Conservation (phyloP, 2,797 vertebrate genomes). For the Sebastiscus tertius region DNA sequence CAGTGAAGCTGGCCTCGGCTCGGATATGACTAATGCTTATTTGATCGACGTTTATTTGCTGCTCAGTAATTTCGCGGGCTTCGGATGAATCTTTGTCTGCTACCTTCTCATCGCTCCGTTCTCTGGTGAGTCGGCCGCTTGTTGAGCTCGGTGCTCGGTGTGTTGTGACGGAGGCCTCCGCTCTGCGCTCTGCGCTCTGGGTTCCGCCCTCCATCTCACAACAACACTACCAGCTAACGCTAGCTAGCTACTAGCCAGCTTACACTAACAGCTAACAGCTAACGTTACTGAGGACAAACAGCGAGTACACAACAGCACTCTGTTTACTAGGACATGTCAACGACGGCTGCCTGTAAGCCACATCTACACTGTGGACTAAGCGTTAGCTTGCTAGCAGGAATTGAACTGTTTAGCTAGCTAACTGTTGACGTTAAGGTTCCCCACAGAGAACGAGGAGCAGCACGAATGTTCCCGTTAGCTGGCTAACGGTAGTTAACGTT, state of each 20-base stretch:
- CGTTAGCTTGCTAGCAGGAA: conserved; percentile 12
- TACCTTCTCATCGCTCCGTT: conserved; percentile 33
- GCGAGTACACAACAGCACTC: neutral
- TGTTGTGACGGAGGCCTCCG: conserved; percentile 85
- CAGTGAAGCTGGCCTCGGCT: conserved; percentile 75
- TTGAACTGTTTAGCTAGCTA: conserved; percentile 1
- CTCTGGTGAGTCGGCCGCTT: conserved; percentile 74
- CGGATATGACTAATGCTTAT: conserved; percentile 68
- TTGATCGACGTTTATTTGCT: conserved; percentile 53
- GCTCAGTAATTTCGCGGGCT: conserved; percentile 59
- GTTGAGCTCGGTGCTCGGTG: conserved; percentile 44
- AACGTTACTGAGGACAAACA: neutral
- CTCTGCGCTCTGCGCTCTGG: conserved; percentile 59
- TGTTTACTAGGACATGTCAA: neutral
- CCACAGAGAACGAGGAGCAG: neutral
- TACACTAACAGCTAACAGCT: neutral
- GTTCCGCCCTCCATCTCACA: conserved; percentile 89
- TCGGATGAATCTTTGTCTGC: conserved; percentile 58
- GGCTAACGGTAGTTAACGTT: neutral
- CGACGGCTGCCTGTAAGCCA: neutral
- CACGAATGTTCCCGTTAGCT: neutral
- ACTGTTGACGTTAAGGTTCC: conserved; percentile 8
- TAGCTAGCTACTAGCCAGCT: conserved; percentile 21
- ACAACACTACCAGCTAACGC: conserved; percentile 75
- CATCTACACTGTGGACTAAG: neutral